These are phyloP conservation scores for Nesogale talazaci DNA, from an alignment of 2,113 vertebrate genomes.

Conservation along the genomic window DNA sequence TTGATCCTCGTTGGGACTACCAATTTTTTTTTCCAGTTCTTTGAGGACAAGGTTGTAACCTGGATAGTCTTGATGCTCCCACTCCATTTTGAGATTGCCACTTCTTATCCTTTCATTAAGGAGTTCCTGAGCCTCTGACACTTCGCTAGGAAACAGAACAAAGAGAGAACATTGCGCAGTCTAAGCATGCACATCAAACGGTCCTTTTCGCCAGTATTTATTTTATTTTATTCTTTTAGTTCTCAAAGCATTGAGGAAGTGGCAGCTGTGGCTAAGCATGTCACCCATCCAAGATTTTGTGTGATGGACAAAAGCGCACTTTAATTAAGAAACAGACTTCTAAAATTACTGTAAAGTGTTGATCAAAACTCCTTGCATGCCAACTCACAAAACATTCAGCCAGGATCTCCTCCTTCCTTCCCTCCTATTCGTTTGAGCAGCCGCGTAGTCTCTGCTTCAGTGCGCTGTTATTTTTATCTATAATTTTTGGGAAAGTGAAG, in stretches of 20 bases:
- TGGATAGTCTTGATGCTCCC: background rate
- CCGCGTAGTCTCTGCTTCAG: background rate
- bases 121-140: background rate
- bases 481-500: slow-evolving; percentile 64
- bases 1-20: background rate
- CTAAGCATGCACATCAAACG: slow-evolving; percentile 14
- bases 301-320: background rate
- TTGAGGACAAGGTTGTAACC: background rate
- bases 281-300: background rate
- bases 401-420: background rate
- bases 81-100: slow-evolving; percentile 14
- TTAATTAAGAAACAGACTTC: slow-evolving; percentile 32
- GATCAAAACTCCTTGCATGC: background rate
- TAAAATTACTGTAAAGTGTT: background rate
- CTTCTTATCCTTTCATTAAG: slow-evolving; percentile 32
- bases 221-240: slow-evolving; percentile 62
- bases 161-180: slow-evolving; percentile 56
- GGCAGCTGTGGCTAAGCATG: background rate
- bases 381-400: background rate
- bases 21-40: background rate
- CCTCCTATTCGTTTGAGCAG: background rate
- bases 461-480: slow-evolving; percentile 71
- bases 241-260: slow-evolving; percentile 18
- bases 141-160: slow-evolving; percentile 52
- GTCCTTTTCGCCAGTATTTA: background rate